phyloP scores from a whole-genome alignment of 2,888 invertebrate species.

The Scaptomyza flava region DNA sequence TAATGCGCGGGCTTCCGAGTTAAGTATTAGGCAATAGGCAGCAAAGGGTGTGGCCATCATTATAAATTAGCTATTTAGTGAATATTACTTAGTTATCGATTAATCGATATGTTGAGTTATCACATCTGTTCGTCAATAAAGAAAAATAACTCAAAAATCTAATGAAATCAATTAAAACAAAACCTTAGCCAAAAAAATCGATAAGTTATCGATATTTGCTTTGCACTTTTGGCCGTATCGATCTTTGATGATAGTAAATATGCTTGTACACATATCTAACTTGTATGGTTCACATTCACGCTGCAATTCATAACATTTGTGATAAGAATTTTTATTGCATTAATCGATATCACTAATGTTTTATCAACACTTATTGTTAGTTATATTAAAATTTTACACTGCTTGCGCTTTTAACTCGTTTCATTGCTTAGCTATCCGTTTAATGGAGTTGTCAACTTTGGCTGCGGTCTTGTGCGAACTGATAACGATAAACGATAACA shows the following conservation, averaged over 20 bases:
- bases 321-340: background rate
- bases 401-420: background rate
- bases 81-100: slow-evolving; percentile 13
- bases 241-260: too few relatives aligned
- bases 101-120: background rate
- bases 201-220: background rate
- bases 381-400: background rate
- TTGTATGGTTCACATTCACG: too few relatives aligned
- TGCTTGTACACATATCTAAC: too few relatives aligned
- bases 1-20: slow-evolving; percentile 53
- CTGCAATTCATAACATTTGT: too few relatives aligned
- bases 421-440: slow-evolving; percentile 8
- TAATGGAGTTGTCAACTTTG: slow-evolving; percentile 66
- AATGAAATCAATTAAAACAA: background rate
- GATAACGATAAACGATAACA: slow-evolving; percentile 61
- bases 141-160: background rate
- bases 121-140: background rate
- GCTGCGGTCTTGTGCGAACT: slow-evolving; percentile 31
- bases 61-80: slow-evolving; percentile 1
- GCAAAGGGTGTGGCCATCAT: slow-evolving; percentile 46
- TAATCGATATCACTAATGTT: background rate
- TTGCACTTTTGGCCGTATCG: too few relatives aligned
- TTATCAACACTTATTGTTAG: background rate
- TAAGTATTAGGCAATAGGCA: slow-evolving; percentile 16
- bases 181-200: background rate